Conservation (phyloP, 2,113 vertebrate genomes). For the Symphodus melops region DNA sequence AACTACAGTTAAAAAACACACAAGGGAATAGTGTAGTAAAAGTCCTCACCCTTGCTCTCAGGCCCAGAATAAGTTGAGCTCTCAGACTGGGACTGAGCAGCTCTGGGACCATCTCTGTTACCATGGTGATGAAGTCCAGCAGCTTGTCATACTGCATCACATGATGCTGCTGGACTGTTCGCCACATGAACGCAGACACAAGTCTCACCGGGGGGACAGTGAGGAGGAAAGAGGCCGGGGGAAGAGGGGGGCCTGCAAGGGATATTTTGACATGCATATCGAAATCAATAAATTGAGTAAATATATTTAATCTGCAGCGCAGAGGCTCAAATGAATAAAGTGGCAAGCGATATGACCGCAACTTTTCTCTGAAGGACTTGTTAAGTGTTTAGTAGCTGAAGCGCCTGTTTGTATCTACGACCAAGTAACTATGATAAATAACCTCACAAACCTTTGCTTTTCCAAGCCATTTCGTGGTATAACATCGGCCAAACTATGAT, state of each 20-base stretch:
- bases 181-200: conserved; percentile 78
- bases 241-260: conserved; percentile 40
- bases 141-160: conserved; percentile 79
- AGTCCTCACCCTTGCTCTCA: conserved; percentile 82
- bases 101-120: conserved; percentile 76
- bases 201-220: conserved; percentile 75
- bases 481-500: not conserved
- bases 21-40: not conserved
- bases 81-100: conserved; percentile 77
- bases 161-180: conserved; percentile 52
- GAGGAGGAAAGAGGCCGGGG: conserved; percentile 61
- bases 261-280: not conserved
- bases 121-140: conserved; percentile 76
- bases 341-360: not conserved
- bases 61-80: conserved; percentile 80
- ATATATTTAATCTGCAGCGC: not conserved
- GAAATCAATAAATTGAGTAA: not conserved
- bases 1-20: too few relatives aligned
- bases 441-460: conserved; percentile 41
- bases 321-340: not conserved
- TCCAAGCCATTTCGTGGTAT: conserved; percentile 35
- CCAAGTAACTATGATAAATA: not conserved
- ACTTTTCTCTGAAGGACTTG: not conserved
- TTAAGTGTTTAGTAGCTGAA: not conserved
- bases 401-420: fast-evolving